These are phyloP conservation scores for Drosophila kanekoi DNA, from an alignment of 2,888 invertebrate species.

Conservation along the genomic window DNA sequence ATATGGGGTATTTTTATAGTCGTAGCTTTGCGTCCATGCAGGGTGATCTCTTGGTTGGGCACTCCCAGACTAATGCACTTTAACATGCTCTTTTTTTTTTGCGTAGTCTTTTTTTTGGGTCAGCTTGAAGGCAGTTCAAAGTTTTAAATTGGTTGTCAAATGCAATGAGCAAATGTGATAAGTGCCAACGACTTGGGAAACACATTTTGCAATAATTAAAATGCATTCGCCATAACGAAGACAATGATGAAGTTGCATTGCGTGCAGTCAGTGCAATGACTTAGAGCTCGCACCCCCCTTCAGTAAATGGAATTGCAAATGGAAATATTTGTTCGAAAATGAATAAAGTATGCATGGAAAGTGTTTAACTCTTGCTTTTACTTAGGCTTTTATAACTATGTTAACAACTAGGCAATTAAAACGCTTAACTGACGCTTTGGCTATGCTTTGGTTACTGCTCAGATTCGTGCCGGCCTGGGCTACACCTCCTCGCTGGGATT, in stretches of 20 bases:
- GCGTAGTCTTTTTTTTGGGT: conserved; percentile 41
- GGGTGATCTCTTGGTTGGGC: neutral
- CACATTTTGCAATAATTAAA: conserved; percentile 48
- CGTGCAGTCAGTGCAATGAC: conserved; percentile 66
- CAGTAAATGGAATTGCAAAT: conserved; percentile 7
- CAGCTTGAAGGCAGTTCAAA: conserved; percentile 69
- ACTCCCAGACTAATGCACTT: no score
- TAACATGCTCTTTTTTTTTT: no score
- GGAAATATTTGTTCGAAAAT: conserved; percentile 20
- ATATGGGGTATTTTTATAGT: no score
- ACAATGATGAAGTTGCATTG: conserved; percentile 52
- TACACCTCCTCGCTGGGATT: conserved; percentile 69
- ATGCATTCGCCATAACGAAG: conserved; percentile 50
- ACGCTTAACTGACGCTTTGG: conserved; percentile 61
- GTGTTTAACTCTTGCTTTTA: conserved; percentile 44
- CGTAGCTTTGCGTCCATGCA: no score
- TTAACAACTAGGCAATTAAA: conserved; percentile 59
- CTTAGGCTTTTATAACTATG: conserved; percentile 47
- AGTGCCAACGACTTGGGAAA: conserved; percentile 54
- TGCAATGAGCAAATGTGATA: conserved; percentile 54
- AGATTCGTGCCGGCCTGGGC: conserved; percentile 9
- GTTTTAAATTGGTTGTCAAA: conserved; percentile 76
- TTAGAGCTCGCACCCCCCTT: conserved; percentile 3
- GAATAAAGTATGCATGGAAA: conserved; percentile 12
- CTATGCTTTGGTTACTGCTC: conserved; percentile 69